A percentile compares a stretch with the other conserved stretches of the same genome.
phyloP scores from a whole-genome alignment of 2,797 vertebrate species.

The Syngnathus rostellatus region DNA sequence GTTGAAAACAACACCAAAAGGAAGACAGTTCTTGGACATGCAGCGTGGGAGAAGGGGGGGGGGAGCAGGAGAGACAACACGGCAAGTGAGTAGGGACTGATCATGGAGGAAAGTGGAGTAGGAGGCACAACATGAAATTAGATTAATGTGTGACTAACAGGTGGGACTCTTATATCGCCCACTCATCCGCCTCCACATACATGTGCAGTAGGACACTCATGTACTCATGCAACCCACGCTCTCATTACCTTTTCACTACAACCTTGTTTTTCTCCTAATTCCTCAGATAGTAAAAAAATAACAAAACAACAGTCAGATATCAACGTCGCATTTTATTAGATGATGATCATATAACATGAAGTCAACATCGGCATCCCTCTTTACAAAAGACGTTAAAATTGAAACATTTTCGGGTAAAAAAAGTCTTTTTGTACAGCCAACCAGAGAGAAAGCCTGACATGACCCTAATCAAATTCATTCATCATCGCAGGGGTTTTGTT shows the following conservation, averaged over 20 bases:
- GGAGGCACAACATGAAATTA: slow-evolving; percentile 6
- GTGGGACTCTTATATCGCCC: slow-evolving; percentile 24
- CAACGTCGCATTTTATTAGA: slow-evolving; percentile 69
- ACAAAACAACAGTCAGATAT: slow-evolving; percentile 29
- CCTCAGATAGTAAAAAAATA: not conserved
- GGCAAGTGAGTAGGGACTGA: slow-evolving; percentile 11
- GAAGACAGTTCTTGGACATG: not conserved
- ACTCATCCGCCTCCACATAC: slow-evolving; percentile 1
- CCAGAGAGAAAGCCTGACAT: slow-evolving; percentile 68
- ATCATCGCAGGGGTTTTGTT: slow-evolving; percentile 52
- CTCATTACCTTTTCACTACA: not conserved
- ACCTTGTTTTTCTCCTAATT: not conserved
- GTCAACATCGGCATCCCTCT: slow-evolving; percentile 65
- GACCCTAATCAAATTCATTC: slow-evolving; percentile 65
- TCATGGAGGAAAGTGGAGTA: not conserved
- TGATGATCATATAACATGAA: slow-evolving; percentile 66
- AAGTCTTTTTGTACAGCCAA: slow-evolving; percentile 68
- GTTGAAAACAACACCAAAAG: slow-evolving; percentile 23
- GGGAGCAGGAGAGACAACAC: slow-evolving; percentile 2
- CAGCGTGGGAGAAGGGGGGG: not conserved
- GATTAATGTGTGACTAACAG: slow-evolving; percentile 44
- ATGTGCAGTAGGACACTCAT: not conserved
- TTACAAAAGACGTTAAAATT: slow-evolving; percentile 75
- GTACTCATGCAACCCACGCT: not conserved
- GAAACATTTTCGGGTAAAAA: slow-evolving; percentile 68